Evolutionary conservation across 2,113 vertebrate species (phyloP).

Genomic region (Carassius carassius): DNA sequence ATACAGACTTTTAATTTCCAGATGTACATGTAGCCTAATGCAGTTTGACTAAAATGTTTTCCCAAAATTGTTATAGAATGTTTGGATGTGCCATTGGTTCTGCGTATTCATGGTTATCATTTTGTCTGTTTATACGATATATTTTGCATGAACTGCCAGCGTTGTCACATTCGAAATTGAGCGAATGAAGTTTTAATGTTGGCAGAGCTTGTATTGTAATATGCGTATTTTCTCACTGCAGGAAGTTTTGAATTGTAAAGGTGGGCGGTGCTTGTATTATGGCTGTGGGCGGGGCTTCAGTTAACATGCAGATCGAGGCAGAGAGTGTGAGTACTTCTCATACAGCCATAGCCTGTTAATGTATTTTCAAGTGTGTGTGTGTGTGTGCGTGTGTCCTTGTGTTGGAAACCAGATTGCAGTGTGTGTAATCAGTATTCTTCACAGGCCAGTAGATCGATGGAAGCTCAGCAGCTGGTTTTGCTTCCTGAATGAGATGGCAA

Average conservation of each 20-base stretch:
- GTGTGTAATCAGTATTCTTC: conserved; percentile 39
- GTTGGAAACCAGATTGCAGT: neutral
- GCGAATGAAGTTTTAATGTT: neutral
- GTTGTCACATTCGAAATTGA: neutral
- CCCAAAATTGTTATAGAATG: no score
- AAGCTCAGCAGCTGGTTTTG: conserved; percentile 32
- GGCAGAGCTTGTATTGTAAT: neutral
- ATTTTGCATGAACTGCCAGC: neutral
- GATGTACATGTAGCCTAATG: neutral
- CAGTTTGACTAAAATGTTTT: neutral
- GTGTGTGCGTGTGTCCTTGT: neutral
- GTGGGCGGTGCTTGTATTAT: neutral
- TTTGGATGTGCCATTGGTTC: no score
- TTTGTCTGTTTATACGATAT: neutral
- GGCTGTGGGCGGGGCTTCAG: neutral
- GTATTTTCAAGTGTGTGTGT: neutral
- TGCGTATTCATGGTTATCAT: no score
- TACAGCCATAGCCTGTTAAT: conserved; percentile 21
- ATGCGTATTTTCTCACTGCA: neutral
- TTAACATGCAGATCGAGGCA: neutral
- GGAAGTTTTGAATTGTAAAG: neutral
- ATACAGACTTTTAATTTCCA: neutral
- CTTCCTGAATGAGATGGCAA: conserved; percentile 43
- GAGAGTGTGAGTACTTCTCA: neutral
- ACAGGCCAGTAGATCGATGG: conserved; percentile 39